Percentiles rank a stretch among this genome's conserved stretches.
These are phyloP conservation scores for Muntiacus reevesi DNA, from an alignment of 2,113 vertebrate species.

Conservation along the genomic window DNA sequence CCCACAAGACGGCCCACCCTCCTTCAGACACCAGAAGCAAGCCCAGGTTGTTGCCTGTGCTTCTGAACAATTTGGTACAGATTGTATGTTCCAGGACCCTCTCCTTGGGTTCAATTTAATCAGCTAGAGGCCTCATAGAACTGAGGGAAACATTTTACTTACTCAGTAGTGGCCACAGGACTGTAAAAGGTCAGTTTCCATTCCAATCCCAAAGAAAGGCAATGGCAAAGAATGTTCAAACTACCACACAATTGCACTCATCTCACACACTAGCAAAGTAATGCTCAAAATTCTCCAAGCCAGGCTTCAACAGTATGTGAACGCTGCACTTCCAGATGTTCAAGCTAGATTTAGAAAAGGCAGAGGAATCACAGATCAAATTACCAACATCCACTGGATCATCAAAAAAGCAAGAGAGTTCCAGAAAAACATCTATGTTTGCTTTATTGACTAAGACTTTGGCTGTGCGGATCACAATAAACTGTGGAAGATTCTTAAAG, in stretches of 20 bases:
- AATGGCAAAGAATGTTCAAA: neutral
- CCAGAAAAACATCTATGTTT: too few species aligned
- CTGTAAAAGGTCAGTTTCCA: neutral
- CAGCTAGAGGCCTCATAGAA: neutral
- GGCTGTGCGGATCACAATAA: too few species aligned
- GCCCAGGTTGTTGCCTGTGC: neutral
- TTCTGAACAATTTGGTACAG: neutral
- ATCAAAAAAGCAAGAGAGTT: too few species aligned
- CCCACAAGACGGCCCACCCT: neutral
- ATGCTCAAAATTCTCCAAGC: neutral
- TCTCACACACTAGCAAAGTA: neutral
- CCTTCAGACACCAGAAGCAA: neutral
- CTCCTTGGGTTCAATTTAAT: neutral
- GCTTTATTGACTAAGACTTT: too few species aligned
- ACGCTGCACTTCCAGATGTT: neutral
- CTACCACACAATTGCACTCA: neutral
- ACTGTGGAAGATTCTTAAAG: too few species aligned
- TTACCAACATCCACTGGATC: too few species aligned
- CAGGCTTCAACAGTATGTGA: neutral
- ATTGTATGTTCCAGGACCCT: neutral
- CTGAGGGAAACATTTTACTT: neutral
- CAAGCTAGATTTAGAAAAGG: neutral
- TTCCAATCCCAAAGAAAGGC: neutral
- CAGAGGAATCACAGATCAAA: too few species aligned
- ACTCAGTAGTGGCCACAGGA: neutral